Base-by-base conservation (phyloP, 2,888 invertebrate species). In the Lordiphosa fenestrarum region DNA sequence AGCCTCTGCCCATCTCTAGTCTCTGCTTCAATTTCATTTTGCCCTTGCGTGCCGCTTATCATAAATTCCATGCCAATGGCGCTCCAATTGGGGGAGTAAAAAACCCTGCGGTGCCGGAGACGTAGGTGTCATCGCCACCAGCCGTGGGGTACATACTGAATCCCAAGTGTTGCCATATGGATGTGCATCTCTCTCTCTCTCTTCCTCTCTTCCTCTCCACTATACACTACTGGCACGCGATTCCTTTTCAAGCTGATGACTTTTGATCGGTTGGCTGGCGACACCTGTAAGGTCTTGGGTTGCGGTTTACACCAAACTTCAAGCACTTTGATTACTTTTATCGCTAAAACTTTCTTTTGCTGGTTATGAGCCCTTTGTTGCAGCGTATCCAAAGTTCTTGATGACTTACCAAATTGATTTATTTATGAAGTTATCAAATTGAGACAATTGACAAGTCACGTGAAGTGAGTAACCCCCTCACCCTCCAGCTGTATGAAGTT, bases 91-190 rank as follows among this genome's bases (percentile, higher is more conserved):
- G 73, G 83, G 50, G 59, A 30, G 30, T 9, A 30, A 9, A 9
- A 7, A 30, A 9, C 30, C 63, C 30, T 41, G 36, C 51, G 63
- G 62, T 47, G 59, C 44, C 59, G 83, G 80, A 82, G 83, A 84
- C 75, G 83, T 83, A 76, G 83, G 83, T 76, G 76, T 85, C 85
- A 83, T 80, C 84, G 73, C 76, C 81, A 66, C 61, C 61, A 60
- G 73, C 46, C 48, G 21, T 10, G 21, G 12, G 10, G 36, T 25
- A 30, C 9, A 6, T 13, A 38, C 6, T 12, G 38, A 57, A 23
- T 15, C 15, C 42, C 49, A 58, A 78, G 76, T 77, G 77, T 77
- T 80, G 69, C 69, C 81, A 85, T 71, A 77, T 80, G 81, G 54
- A 47, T 48, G 54, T 53, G 46, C 57, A 44, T 30, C 30, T 21